Base-by-base conservation (phyloP, 2,113 vertebrate genomes). In the Podilymbus podiceps region DNA sequence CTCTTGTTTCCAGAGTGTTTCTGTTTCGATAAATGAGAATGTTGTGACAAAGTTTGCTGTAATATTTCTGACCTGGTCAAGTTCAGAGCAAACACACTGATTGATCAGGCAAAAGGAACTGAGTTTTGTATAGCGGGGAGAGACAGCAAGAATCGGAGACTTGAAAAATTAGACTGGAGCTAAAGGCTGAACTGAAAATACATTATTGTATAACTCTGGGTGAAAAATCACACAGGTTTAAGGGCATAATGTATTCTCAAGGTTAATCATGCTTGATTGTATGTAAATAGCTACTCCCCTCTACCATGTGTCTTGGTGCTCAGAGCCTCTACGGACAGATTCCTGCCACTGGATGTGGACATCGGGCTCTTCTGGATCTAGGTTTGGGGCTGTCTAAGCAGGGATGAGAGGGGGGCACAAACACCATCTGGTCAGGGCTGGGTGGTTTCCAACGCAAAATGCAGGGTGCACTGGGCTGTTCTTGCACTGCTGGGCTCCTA, bases 381-480 rank as follows among this genome's bases (percentile, higher is more conserved):
- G 23, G 44, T 21, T 23, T 44, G 73, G 18, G 25, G 38, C 6
- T 2, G 19, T 18, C 44, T 30, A 46, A 56, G 74, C 56, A 31
- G 56, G 71, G 38, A 3, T 24, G 56, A 73, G 77, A 1, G 11
- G 53, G 11, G 17, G 47, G 42, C 44, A 15, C 75, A 35, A 62
- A 47, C 1, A 4, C n/a, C 64, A 4, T 11, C 22, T 35, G 52
- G 5, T 1, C 44, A 35, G 71, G 30, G 3, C 42, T 67, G 66
- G 13, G 16, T 19, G 22, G 10, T 33, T 40, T 42, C 62, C 15
- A 1, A 31, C 19, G 52, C 1, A 8, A 49, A 49, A 58, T 0
- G 2, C 33, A 47, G 68, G 15, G 24, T 15, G 24, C 35, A 22
- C 73, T 31, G 58, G 9, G 68, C 44, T 35, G 24, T 8, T 58